Evolutionary conservation across 1,140 invertebrate species (phyloP), one percentile per base, ranked within the genome.

Genomic region (Neodiprion virginianus): DNA sequence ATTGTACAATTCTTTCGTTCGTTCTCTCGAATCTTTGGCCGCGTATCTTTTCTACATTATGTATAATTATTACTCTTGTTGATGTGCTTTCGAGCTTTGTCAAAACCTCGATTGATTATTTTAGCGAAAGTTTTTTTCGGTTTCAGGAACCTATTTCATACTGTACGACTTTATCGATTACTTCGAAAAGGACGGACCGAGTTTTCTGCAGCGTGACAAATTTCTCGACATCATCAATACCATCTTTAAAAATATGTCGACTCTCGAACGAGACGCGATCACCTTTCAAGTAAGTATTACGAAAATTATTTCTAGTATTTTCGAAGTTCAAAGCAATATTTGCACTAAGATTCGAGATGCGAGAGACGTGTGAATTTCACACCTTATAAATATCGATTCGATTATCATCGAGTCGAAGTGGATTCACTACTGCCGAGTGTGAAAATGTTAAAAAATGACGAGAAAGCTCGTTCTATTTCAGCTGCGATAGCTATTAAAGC

Each of bases 121-220:
- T 3, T 40, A 40, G 5, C 28, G 17, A 40, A 40, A 40, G 28
- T 40, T 40, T 40, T 83, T 83, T 79, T 82, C 72, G 88, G 86
- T 90, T 91, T 49, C 93, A 97, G 95, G 95, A 77, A 96, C 95
- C 2, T 96, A 96, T 87, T 97, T 97, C 86, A 92, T 97, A 80
- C 90, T 97, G 48, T 97, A 97, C 91, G 95, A 97, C 87, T 97
- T 96, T 87, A 93, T 96, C 79, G 94, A 96, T 84, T 95, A 94
- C 87, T 96, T 97, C 80, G 94, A 96, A 85, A 96, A 96, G 84
- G 95, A 96, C 84, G 92, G 92, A 49, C 92, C 94, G 1, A 96
- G 93, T 82, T 93, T 93, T 79, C 87, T 97, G 76, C 92, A 94
- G 75, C 89, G 95, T 72, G 94, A 96, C 75, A 96, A 95, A 84